Evolutionary conservation across 2,888 invertebrate genomes (phyloP), one percentile per base, ranked within the genome.

Genomic region (Chrysodeixis includens): DNA sequence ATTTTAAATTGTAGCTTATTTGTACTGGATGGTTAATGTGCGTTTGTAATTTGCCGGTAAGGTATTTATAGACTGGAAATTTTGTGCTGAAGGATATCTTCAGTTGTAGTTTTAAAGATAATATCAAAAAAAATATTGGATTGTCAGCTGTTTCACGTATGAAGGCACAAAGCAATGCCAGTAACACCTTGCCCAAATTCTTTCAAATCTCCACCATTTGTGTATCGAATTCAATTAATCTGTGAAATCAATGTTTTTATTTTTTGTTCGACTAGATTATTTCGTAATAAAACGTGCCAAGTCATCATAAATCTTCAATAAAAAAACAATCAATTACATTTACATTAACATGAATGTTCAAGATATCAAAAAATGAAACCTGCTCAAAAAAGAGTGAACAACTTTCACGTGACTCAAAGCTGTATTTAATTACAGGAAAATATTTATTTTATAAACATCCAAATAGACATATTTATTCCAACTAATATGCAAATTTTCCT

Each of bases 1-100:
- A 40, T 74, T 65, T 68, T 51, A 62, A 12, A 35, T 26, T 22
- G 20, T 46, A 40, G 40, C n/a, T 40, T n/a, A n/a, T 14, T n/a
- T 40, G 40, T 40, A 14, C n/a, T 26, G 26, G 6, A 26, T 6
- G 26, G 26, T 4, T 4, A 26, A 26, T 26, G n/a, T 32, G 35
- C 4, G 1, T 35, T 35, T 35, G 35, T 35, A 12, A 35, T 35
- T 35, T 35, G 35, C 14, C 10, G 14, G 35, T 35, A 35, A 4
- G 35, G 4, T 35, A 35, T 35, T 35, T 35, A 35, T 14, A 12
- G 35, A 14, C 35, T 35, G 12, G 12, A 35, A 1, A 12, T 32
- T 35, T 35, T 40, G 14, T 40, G 40, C n/a, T 35, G 14, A n/a
- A n/a, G 40, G 40, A 40, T 40, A 14, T 0, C 14, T n/a, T 0